Conservation (phyloP, 2,888 invertebrate genomes). For the Pachycephus smyrnensis region DNA sequence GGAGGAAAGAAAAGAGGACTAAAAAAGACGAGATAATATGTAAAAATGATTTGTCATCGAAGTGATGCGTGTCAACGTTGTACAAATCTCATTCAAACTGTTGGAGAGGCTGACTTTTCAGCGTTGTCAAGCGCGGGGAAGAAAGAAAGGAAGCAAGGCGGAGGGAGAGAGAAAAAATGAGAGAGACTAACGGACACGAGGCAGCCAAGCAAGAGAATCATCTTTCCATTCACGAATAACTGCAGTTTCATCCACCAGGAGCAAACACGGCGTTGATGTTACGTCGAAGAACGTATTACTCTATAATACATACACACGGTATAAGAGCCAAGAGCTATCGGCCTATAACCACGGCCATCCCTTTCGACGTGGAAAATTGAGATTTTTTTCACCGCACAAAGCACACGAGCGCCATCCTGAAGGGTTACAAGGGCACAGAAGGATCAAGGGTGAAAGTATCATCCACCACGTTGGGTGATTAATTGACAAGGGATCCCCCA, state of each 20-base stretch:
- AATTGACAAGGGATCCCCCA: conserved; percentile 20
- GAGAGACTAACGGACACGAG: not conserved
- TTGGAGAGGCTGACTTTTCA: not conserved
- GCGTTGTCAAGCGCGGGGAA: not conserved
- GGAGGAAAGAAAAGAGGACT: too few relatives aligned
- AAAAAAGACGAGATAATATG: not conserved
- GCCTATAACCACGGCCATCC: not conserved
- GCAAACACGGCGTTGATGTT: not conserved
- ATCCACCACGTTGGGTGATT: conserved; percentile 13
- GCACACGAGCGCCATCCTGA: not conserved
- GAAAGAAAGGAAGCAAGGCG: not conserved
- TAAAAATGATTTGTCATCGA: conserved; percentile 5
- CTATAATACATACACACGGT: not conserved
- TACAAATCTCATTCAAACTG: not conserved
- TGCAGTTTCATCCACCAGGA: conserved; percentile 3
- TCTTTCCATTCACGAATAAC: conserved; percentile 1
- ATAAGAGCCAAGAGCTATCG: not conserved
- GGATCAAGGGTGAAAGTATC: not conserved
- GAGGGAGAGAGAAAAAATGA: not conserved
- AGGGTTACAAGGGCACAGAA: not conserved
- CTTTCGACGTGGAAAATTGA: conserved; percentile 1
- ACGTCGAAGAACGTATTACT: not conserved
- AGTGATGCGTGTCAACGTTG: not conserved
- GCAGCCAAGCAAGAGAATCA: conserved; percentile 4
- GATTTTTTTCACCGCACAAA: conserved; percentile 2